These are phyloP conservation scores for Anisognathus igniventris DNA, from an alignment of 2,797 vertebrate species.

Conservation along the genomic window DNA sequence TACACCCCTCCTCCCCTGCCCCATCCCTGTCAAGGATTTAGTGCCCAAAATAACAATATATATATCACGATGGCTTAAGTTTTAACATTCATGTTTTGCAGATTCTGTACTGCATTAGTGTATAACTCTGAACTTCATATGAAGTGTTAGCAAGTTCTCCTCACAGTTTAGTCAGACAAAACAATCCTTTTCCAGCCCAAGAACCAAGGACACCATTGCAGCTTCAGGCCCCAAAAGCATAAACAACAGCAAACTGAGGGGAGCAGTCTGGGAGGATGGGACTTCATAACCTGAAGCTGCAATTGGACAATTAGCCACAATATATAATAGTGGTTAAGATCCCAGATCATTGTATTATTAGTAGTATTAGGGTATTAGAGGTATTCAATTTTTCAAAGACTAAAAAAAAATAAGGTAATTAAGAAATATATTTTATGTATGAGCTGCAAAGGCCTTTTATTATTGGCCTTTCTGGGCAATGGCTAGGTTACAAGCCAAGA, in stretches of 20 bases:
- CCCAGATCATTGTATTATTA: neutral
- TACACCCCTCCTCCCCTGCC: rapidly evolving
- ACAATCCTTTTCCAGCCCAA: neutral
- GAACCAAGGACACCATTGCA: neutral
- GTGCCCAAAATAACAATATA: neutral
- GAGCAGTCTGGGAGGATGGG: neutral
- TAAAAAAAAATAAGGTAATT: neutral
- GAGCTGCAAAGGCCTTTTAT: neutral
- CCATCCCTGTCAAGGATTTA: neutral
- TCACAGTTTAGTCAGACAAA: neutral
- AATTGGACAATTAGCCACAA: neutral
- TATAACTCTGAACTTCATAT: neutral
- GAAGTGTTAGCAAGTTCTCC: neutral
- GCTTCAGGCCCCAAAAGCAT: neutral
- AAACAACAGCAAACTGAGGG: neutral
- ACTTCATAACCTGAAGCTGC: neutral
- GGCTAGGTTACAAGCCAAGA: neutral
- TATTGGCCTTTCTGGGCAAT: neutral
- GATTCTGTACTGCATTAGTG: neutral
- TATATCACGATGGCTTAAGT: neutral
- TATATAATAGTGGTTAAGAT: neutral
- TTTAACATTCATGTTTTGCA: neutral
- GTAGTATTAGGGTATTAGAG: neutral
- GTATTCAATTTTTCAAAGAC: neutral
- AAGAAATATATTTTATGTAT: neutral